These are phyloP conservation scores for Tetranychus piercei DNA, from an alignment of 2,888 invertebrate species.

Conservation along the genomic window DNA sequence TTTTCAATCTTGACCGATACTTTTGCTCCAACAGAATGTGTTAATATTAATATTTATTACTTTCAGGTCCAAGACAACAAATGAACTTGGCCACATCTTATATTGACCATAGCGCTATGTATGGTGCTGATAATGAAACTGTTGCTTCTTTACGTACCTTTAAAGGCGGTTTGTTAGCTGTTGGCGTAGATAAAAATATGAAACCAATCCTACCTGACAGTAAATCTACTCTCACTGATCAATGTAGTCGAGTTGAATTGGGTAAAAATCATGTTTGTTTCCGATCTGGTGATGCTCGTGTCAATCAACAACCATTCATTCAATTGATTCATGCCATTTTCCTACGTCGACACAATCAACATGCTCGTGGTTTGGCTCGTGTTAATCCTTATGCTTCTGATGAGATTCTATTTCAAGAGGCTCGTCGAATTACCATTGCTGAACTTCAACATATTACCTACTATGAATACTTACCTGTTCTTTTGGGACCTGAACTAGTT, in stretches of 20 bases:
- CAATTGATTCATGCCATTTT: constrained; percentile 18
- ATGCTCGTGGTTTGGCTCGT: constrained; percentile 18
- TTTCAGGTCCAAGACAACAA: constrained; percentile 21
- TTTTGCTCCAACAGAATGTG: no score
- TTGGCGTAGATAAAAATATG: not conserved
- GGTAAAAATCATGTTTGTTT: constrained; percentile 17
- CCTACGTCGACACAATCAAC: constrained; percentile 23
- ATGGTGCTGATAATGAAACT: constrained; percentile 13
- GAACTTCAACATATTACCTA: constrained; percentile 36
- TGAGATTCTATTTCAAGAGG: constrained; percentile 32
- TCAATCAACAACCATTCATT: constrained; percentile 23
- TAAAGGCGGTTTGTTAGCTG: constrained; percentile 10
- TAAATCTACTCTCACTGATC: constrained; percentile 4
- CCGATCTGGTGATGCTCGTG: constrained; percentile 22
- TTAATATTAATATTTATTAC: not conserved
- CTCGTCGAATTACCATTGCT: constrained; percentile 33
- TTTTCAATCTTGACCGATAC: no score
- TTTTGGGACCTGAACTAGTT: constrained; percentile 41
- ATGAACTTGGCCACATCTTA: constrained; percentile 19
- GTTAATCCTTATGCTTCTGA: constrained; percentile 31
- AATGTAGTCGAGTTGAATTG: constrained; percentile 3
- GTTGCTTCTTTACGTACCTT: constrained; percentile 13
- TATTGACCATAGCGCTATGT: constrained; percentile 16
- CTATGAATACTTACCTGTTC: constrained; percentile 46
- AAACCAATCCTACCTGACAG: not conserved